A percentile compares a stretch with the other conserved stretches of the same genome.
Evolutionary conservation across 2,797 vertebrate species (phyloP).

Genomic region (Momotus momota): DNA sequence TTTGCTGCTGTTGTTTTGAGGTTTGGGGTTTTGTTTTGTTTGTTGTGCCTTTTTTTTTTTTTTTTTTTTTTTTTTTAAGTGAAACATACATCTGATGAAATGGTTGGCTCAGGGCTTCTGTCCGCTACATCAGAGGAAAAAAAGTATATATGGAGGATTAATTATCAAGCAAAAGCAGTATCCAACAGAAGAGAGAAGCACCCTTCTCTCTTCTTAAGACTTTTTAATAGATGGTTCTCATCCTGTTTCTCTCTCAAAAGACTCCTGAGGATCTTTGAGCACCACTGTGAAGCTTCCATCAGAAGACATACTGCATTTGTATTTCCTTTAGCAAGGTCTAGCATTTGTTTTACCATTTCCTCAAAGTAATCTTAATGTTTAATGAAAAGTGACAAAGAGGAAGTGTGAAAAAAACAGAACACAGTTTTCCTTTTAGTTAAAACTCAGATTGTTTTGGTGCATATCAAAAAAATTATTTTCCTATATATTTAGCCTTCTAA

Average conservation of each 20-base stretch:
- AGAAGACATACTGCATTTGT: not conserved
- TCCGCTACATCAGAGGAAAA: not conserved
- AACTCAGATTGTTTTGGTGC: conserved; percentile 33
- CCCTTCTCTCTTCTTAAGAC: not conserved
- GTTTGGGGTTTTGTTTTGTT: not conserved
- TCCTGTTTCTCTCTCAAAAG: not conserved
- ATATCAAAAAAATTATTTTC: conserved; percentile 47
- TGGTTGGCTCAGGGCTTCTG: not conserved
- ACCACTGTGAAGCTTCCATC: not conserved
- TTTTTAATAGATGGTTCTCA: not conserved
- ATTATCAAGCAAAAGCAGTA: not conserved
- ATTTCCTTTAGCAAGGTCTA: not conserved
- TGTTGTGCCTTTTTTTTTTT: not conserved
- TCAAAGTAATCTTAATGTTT: conserved; percentile 56
- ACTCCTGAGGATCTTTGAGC: not conserved
- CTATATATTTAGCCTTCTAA: conserved; percentile 73
- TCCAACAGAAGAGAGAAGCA: not conserved
- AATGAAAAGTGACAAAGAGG: conserved; percentile 67
- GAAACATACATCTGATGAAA: not conserved
- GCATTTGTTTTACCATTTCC: conserved; percentile 19
- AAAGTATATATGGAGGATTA: not conserved
- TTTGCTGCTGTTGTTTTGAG: not conserved
- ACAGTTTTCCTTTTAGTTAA: conserved; percentile 50
- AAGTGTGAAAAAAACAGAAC: conserved; percentile 1
- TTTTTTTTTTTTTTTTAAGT: not conserved